Evolutionary conservation across 2,797 vertebrate genomes (phyloP).

Genomic region (Eleutherodactylus coqui): DNA sequence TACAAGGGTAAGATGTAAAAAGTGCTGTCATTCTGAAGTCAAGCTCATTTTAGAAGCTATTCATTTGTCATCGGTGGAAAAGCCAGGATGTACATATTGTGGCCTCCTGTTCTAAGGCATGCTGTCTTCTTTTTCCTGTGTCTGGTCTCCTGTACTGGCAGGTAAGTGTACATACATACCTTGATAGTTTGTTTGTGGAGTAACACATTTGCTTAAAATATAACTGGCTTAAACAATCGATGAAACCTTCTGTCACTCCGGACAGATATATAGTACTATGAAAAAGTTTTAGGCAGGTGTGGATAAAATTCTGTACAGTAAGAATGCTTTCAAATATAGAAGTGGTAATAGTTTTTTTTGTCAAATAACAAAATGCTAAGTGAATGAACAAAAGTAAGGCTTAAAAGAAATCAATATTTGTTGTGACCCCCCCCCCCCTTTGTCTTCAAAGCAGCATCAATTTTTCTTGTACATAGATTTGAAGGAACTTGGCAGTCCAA

Average conservation of each 20-base stretch:
- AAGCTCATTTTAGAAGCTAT: neutral
- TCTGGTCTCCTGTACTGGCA: slow-evolving; percentile 25
- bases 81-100: slow-evolving; percentile 13
- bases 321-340: no score
- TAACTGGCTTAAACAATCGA: neutral
- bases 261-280: neutral
- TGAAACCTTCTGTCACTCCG: neutral
- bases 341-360: no score
- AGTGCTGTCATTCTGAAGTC: neutral
- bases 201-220: neutral
- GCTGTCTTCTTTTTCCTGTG: neutral
- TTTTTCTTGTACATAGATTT: no score
- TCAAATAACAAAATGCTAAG: no score
- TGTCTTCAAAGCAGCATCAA: no score
- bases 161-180: slow-evolving; percentile 28
- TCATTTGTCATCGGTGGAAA: slow-evolving; percentile 18
- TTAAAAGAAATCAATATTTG: no score
- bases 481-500: no score
- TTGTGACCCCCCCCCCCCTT: no score
- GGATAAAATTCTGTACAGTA: no score
- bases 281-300: no score
- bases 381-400: no score
- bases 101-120: neutral
- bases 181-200: neutral
- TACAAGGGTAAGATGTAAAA: neutral